phyloP scores from a whole-genome alignment of 2,113 vertebrate species.

The Montifringilla adamsi region DNA sequence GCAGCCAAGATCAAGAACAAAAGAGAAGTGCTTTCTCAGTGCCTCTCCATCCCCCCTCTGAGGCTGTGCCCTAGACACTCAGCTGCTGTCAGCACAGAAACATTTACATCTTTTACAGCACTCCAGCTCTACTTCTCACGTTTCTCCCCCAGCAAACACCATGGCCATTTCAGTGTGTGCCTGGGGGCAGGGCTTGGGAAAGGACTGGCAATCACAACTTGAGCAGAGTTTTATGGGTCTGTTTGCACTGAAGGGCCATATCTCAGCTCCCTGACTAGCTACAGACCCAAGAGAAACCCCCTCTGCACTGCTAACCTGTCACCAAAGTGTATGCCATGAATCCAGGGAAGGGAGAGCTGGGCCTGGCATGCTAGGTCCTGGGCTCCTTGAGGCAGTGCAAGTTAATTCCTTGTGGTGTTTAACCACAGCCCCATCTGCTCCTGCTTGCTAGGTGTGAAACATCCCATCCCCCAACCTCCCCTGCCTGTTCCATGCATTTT shows the following conservation, averaged over 20 bases:
- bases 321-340: background rate
- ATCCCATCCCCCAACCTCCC: conserved; percentile 3
- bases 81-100: conserved; percentile 69
- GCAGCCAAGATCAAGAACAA: conserved; percentile 79
- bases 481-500: background rate
- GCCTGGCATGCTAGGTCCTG: background rate
- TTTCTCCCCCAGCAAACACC: conserved; percentile 39
- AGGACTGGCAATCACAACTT: background rate
- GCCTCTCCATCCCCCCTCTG: conserved; percentile 50
- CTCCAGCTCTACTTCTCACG: conserved; percentile 10
- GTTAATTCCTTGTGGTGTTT: background rate
- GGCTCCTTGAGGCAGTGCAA: background rate
- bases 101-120: conserved; percentile 86
- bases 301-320: background rate
- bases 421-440: conserved; percentile 15
- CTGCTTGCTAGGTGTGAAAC: conserved; percentile 45
- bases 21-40: conserved; percentile 47
- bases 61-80: conserved; percentile 79
- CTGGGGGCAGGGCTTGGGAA: conserved; percentile 16
- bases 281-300: background rate
- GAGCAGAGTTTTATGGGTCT: background rate
- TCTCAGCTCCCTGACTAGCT: background rate
- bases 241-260: conserved; percentile 30
- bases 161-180: background rate
- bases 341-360: background rate